Evolutionary conservation across 2,888 invertebrate genomes (phyloP), one percentile per base, ranked within the genome.

Genomic region (Salticus scenicus): DNA sequence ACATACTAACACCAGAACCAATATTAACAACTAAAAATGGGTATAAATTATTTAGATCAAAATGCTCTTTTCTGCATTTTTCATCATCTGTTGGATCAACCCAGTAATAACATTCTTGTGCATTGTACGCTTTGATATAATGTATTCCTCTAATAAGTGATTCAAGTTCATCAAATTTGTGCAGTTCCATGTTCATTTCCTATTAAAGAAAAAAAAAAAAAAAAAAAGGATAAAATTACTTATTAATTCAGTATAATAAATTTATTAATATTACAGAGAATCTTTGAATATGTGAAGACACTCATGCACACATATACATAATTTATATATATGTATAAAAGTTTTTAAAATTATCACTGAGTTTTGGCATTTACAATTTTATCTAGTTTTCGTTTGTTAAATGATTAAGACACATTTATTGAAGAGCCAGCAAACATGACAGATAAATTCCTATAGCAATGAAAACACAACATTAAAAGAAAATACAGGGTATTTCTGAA

Each of bases 161-260:
- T 91, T 98, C 97, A 89, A 99, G 92, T 91, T 99, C 99, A 92
- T 99, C 99, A 91, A 96, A 96, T 92, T 99, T 99, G 37, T 96
- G 95, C 87, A 99, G 92, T 79, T 94, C 94, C 94, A 99, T 95
- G 91, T 97, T 97, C 31, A 98, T 96, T 92, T 97, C 97, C 96
- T 97, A 90, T 90, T 89, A 70, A 66, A 31, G 51, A 57, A 69
- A 17, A 74, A 57, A 57, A 27, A 27, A 27, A 27, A 17, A n/a
- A n/a, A n/a, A n/a, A n/a, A n/a, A n/a, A n/a, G n/a, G n/a, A n/a
- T n/a, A n/a, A 42, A 17, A 41, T 17, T 41, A 24, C 67, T 67
- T 30, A 27, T 10, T 8, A 41, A 41, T 10, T 41, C 14, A 41
- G 8, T 41, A 8, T 14, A 8, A 8, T 10, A 41, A 41, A 41